phyloP scores from a whole-genome alignment of 2,888 invertebrate species.

The Caenorhabditis sp. region DNA sequence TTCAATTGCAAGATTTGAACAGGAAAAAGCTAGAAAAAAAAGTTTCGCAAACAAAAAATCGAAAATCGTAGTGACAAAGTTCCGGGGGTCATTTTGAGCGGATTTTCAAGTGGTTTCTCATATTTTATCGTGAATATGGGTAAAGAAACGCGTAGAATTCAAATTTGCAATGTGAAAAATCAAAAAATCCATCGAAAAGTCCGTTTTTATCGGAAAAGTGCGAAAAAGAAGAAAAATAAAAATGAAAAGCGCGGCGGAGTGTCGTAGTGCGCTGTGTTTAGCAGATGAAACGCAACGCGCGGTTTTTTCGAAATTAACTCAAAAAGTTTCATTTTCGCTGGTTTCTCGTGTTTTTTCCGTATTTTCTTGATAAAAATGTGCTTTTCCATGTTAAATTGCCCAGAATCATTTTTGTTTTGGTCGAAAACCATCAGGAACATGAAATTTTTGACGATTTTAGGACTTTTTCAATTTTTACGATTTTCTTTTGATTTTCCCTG shows the following conservation, averaged over 20 bases:
- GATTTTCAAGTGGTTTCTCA: too few relatives aligned
- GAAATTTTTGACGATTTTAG: not conserved
- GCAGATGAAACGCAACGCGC: not conserved
- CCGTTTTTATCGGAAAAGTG: not conserved
- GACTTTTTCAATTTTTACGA: not conserved
- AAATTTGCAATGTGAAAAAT: not conserved
- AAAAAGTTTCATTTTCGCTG: not conserved
- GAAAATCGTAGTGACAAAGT: too few relatives aligned
- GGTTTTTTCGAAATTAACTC: conserved; percentile 13
- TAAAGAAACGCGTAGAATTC: not conserved
- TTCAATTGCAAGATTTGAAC: not conserved
- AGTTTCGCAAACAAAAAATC: too few relatives aligned
- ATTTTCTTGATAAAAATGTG: not conserved
- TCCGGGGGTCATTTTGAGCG: not conserved
- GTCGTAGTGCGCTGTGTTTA: conserved; percentile 50
- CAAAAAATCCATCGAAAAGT: conserved; percentile 2
- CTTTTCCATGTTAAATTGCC: too few relatives aligned
- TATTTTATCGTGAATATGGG: not conserved
- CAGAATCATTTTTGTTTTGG: too few relatives aligned
- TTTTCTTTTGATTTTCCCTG: not conserved
- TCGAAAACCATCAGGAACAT: not conserved
- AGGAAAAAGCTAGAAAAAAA: not conserved
- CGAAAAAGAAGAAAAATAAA: conserved; percentile 22
- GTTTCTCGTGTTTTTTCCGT: not conserved
- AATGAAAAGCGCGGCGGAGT: conserved; percentile 20